Base-by-base conservation (phyloP, 2,888 invertebrate genomes). In the Nineta flava region DNA sequence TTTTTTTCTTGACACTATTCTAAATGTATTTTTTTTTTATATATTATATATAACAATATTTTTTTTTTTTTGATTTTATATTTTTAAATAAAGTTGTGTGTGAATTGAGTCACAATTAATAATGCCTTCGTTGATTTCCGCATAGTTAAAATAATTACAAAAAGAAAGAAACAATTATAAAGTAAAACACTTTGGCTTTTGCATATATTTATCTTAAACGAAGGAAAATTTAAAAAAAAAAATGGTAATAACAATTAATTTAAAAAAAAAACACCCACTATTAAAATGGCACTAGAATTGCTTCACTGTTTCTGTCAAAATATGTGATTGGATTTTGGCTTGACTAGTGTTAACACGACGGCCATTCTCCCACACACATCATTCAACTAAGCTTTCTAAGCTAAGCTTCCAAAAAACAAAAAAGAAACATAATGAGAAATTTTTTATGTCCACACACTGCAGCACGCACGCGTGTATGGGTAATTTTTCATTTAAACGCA, bases 11-110 rank as follows among this genome's bases (percentile, higher is more conserved):
- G 57, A 60, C 57, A 57, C 59, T 62, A 62, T 56, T 57, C 61
- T 64, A 62, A 59, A 56, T 61, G 61, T 61, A 58, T 57, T 56
- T 58, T 58, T 56, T 55, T 58, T 58, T 57, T 61, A 69, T 70
- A 69, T 70, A 67, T 68, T 71, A 70, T 71, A 70, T 71, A 69
- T 73, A 73, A 73, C 71, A 71, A 71, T 73, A 73, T 73, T 70
- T 70, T 70, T 69, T 68, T 60, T 63, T 66, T 60, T 32, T 32
- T n/a, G n/a, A n/a, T 9, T 38, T 12, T 38, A 38, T 38, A 61
- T 43, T 43, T 65, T 63, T 62, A 66, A 63, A 62, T 54, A 50
- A 60, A 60, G 65, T 34, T 64, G 61, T 60, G 62, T 63, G 15
- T 38, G 38, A 38, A 15, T 38, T 15, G 26, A 26, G 26, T 26